These are phyloP conservation scores for Doryteuthis pealeii DNA, from an alignment of 1,140 invertebrate species.

Conservation along the genomic window DNA sequence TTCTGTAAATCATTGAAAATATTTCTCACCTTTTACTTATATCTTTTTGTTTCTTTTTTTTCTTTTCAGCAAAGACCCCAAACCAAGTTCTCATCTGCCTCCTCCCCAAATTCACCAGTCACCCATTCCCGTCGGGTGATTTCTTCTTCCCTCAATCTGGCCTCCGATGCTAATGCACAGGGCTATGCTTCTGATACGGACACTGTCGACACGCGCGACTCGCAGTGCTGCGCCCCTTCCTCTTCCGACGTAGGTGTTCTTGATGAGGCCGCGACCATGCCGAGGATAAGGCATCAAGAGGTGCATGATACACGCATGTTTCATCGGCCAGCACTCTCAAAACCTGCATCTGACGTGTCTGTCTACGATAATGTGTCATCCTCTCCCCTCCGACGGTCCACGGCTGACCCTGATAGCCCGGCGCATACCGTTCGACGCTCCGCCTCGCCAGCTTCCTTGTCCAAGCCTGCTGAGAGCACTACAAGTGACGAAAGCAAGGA, in stretches of 20 bases:
- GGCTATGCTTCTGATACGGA: slow-evolving; percentile 31
- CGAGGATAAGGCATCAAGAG: slow-evolving; percentile 36
- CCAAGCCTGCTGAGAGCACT: background rate
- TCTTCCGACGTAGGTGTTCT: slow-evolving; percentile 3
- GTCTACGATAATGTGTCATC: slow-evolving; percentile 80
- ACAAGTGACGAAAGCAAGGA: slow-evolving; percentile 4
- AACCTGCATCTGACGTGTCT: slow-evolving; percentile 76
- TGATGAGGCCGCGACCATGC: slow-evolving; percentile 51
- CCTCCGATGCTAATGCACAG: slow-evolving; percentile 67
- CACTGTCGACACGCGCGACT: slow-evolving; percentile 24
- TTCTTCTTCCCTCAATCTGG: slow-evolving; percentile 74
- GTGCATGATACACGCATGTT: slow-evolving; percentile 30
- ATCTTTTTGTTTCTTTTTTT: slow-evolving; percentile 11
- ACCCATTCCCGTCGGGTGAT: slow-evolving; percentile 76
- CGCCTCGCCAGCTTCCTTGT: background rate
- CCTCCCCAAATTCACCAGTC: slow-evolving; percentile 87
- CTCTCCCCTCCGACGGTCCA: slow-evolving; percentile 10
- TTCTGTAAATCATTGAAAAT: too few relatives aligned
- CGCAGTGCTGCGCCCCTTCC: slow-evolving; percentile 13
- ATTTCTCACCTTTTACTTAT: too few relatives aligned
- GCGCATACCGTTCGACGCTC: background rate
- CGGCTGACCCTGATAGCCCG: slow-evolving; percentile 4
- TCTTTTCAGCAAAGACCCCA: slow-evolving; percentile 39
- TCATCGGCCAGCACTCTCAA: slow-evolving; percentile 37
- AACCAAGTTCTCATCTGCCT: slow-evolving; percentile 63